Base-by-base conservation (phyloP, 1,140 invertebrate species). In the Trialeurodes vaporariorum region DNA sequence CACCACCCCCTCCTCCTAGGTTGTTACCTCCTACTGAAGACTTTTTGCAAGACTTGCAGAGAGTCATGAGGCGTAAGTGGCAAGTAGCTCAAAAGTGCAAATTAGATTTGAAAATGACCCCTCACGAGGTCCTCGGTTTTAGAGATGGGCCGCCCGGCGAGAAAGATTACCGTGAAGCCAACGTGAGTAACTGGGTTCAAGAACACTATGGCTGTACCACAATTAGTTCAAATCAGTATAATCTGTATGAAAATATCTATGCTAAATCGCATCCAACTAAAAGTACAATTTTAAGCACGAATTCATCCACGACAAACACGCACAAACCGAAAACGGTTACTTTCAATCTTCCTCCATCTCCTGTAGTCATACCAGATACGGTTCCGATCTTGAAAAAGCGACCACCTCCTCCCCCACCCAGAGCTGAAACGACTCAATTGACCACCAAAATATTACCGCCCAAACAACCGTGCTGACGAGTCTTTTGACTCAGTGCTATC, bases 11-110 rank as follows among this genome's bases (percentile, higher is more conserved):
- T 65, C 85, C 88, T 17, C 88, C 89, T 0, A 84, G 86, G 71
- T 82, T 89, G 40, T 86, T 87, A 9, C 72, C 73, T 23, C 71
- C 76, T 59, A 76, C 72, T 64, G 87, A 85, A 2, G 89, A 91
- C 61, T 95, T 96, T 72, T 79, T 95, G 11, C 88, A 88, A 74
- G 92, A 95, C 77, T 79, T 95, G 9, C 92, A 95, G 72, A 81
- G 92, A 61, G 92, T 95, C 0, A 94, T 95, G 90, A 84, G 90
- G 63, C 94, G 94, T 71, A 96, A 96, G 74, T 94, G 93, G 92
- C 91, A 94, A 75, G 91, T 93, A 1, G 91, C 92, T 0, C 91
- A 96, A 71, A 94, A 94, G 73, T 94, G 93, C 74, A 92, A 92
- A 77, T 76, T 87, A 0, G 91, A 94, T 75, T 84, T 86, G 22